These are phyloP conservation scores for Otus sunia DNA, from an alignment of 2,113 vertebrate genomes.

Conservation along the genomic window DNA sequence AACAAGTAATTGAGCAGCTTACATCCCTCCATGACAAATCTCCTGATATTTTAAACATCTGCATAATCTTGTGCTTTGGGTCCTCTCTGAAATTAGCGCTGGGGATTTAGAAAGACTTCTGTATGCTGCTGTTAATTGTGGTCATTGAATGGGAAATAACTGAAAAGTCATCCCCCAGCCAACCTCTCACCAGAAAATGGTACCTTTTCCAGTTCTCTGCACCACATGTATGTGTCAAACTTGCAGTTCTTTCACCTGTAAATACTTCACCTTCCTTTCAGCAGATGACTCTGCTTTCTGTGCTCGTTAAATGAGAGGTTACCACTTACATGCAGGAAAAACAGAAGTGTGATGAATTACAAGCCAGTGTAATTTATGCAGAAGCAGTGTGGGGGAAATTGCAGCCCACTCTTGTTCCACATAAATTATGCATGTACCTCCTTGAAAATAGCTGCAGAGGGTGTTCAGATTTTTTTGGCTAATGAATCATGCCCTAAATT, in stretches of 20 bases:
- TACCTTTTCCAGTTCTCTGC: not conserved
- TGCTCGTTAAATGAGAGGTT: slow-evolving; percentile 25
- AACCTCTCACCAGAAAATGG: no score
- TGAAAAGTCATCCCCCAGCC: not conserved
- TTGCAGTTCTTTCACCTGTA: not conserved
- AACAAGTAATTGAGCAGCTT: not conserved
- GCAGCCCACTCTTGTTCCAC: slow-evolving; percentile 60
- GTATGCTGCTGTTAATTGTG: not conserved
- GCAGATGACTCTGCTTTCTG: not conserved
- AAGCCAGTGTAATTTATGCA: slow-evolving; percentile 49
- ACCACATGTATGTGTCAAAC: accelerated
- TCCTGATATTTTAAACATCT: not conserved
- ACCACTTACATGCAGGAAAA: not conserved
- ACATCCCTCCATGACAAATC: not conserved
- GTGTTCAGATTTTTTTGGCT: slow-evolving; percentile 36
- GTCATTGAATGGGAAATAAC: not conserved
- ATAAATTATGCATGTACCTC: slow-evolving; percentile 55
- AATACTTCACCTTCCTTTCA: not conserved
- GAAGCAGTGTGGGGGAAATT: slow-evolving; percentile 55
- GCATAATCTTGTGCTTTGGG: not conserved
- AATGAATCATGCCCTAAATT: slow-evolving; percentile 56
- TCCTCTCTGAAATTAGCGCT: not conserved
- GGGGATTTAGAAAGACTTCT: not conserved
- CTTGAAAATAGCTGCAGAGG: slow-evolving; percentile 42
- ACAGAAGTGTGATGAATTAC: slow-evolving; percentile 32